Conservation (phyloP, 1,140 invertebrate genomes). For the Danaus melanippus region DNA sequence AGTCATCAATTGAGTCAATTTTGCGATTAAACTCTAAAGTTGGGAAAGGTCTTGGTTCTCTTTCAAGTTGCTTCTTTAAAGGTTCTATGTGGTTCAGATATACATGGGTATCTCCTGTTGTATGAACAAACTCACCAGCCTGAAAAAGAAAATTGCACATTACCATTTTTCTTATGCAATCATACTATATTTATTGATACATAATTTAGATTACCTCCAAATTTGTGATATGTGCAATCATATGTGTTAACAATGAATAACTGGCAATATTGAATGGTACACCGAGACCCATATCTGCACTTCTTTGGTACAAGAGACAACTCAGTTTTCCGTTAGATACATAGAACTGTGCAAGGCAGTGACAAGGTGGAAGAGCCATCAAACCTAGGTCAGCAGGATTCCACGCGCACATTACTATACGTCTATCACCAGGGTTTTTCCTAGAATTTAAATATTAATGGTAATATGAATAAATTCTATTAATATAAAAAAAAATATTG, state of each 20-base stretch:
- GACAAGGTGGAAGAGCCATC: constrained; percentile 98
- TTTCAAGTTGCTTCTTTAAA: constrained; percentile 86
- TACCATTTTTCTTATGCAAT: constrained; percentile 13
- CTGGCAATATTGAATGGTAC: constrained; percentile 99
- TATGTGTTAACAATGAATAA: constrained; percentile 94
- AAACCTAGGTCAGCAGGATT: constrained; percentile 90
- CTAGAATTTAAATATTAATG: constrained; percentile 29
- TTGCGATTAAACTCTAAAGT: constrained; percentile 74
- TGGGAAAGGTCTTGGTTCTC: constrained; percentile 89
- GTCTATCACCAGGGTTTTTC: constrained; percentile 86
- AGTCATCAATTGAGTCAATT: constrained; percentile 87
- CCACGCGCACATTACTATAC: constrained; percentile 97
- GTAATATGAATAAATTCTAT: constrained; percentile 2
- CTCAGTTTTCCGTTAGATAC: constrained; percentile 88
- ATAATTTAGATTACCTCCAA: constrained; percentile 75
- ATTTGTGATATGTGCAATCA: constrained; percentile 96
- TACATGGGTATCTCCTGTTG: constrained; percentile 96
- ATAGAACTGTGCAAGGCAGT: constrained; percentile 96
- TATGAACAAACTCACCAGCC: constrained; percentile 97
- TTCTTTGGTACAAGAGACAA: constrained; percentile 96
- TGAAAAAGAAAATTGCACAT: constrained; percentile 51
- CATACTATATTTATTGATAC: background rate
- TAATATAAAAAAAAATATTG: constrained; percentile 4
- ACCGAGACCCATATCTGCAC: constrained; percentile 97
- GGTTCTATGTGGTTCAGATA: constrained; percentile 94